phyloP scores from a whole-genome alignment of 2,888 invertebrate genomes.

The Ichneumoninae sp. region DNA sequence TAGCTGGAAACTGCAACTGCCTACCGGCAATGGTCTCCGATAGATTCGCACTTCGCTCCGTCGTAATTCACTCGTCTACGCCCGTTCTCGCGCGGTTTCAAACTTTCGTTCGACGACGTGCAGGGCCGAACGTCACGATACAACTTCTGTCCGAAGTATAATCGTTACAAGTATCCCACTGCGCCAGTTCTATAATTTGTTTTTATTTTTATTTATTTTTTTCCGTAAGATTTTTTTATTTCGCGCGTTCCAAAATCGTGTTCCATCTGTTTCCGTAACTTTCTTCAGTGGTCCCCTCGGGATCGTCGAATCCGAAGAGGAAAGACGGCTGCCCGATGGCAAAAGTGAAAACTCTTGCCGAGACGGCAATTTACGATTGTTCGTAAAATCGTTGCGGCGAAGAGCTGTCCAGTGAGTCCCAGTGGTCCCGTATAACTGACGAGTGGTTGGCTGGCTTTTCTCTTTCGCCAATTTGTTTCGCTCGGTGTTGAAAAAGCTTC shows the following conservation, averaged over 20 bases:
- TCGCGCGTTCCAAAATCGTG: neutral
- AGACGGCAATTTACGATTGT: slow-evolving; percentile 24
- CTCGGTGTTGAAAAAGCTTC: slow-evolving; percentile 5
- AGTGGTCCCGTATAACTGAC: slow-evolving; percentile 12
- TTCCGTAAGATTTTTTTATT: neutral
- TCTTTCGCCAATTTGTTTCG: slow-evolving; percentile 1
- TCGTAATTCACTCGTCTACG: neutral
- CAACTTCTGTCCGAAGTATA: neutral
- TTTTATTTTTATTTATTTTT: neutral
- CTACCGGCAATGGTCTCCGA: slow-evolving; percentile 39
- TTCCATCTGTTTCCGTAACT: neutral
- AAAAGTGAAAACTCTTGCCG: slow-evolving; percentile 38
- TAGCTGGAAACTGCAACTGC: slow-evolving; percentile 2
- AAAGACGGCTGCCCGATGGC: neutral
- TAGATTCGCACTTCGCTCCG: slow-evolving; percentile 26
- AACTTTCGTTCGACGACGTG: slow-evolving; percentile 1
- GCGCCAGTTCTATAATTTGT: neutral
- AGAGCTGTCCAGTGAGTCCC: slow-evolving; percentile 10
- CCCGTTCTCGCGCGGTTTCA: neutral
- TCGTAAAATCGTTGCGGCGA: slow-evolving; percentile 23
- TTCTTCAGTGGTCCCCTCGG: slow-evolving; percentile 18
- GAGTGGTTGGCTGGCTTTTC: neutral
- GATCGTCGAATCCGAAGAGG: neutral
- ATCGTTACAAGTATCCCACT: neutral
- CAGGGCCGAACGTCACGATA: neutral